These are phyloP conservation scores for Saccostrea cuccullata DNA, from an alignment of 1,140 invertebrate species.

Conservation along the genomic window DNA sequence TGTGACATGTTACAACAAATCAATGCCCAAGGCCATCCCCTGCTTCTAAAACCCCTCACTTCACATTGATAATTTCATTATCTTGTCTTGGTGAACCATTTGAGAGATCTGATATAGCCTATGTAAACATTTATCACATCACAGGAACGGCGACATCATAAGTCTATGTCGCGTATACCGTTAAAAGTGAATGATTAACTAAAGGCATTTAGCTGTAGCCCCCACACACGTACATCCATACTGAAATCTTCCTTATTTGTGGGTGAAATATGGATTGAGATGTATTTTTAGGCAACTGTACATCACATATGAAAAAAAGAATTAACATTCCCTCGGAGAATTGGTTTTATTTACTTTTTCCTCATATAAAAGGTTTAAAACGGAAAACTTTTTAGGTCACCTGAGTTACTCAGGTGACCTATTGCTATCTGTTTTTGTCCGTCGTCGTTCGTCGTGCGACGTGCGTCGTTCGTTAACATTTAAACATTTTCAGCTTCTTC, in stretches of 20 bases:
- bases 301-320: neutral
- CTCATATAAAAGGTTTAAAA: no score
- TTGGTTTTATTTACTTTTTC: no score
- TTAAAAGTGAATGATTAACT: neutral
- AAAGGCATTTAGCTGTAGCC: neutral
- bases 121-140: neutral
- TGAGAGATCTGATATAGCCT: neutral
- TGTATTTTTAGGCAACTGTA: neutral
- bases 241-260: neutral
- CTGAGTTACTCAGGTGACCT: no score
- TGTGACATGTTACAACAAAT: conserved; percentile 2
- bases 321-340: no score
- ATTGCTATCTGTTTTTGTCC: no score
- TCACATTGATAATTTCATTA: conserved; percentile 14
- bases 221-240: neutral
- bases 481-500: no score
- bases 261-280: neutral
- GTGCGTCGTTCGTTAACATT: no score
- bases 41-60: neutral
- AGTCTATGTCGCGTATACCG: neutral
- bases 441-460: no score
- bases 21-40: neutral
- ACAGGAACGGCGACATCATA: neutral
- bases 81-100: neutral
- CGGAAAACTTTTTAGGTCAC: no score